Evolutionary conservation across 1,140 invertebrate genomes (phyloP).

Genomic region (Galleria mellonella): DNA sequence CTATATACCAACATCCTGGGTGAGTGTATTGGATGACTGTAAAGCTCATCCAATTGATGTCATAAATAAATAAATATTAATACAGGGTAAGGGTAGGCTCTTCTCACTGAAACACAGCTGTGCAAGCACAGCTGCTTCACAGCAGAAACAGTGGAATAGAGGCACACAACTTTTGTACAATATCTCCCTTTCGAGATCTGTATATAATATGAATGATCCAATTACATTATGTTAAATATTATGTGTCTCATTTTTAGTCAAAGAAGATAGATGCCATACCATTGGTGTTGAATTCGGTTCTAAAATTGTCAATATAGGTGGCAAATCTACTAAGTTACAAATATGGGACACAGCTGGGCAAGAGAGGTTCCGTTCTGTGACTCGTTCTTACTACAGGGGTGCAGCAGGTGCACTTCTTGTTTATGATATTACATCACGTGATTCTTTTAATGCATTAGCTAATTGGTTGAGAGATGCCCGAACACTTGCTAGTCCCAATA

Average conservation of each 20-base stretch:
- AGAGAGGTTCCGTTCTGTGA: constrained; percentile 81
- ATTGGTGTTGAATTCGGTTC: constrained; percentile 92
- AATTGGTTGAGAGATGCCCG: constrained; percentile 91
- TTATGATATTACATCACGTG: constrained; percentile 87
- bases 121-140: too few relatives aligned
- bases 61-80: too few relatives aligned
- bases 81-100: too few relatives aligned
- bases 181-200: too few relatives aligned
- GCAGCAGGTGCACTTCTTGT: constrained; percentile 87
- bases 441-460: constrained; percentile 86
- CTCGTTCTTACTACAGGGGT: constrained; percentile 86
- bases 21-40: too few relatives aligned
- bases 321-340: constrained; percentile 88
- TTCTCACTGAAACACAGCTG: too few relatives aligned
- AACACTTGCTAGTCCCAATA: constrained; percentile 90
- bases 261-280: constrained; percentile 87
- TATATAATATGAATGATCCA: not conserved
- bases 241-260: constrained; percentile 71
- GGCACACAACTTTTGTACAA: too few relatives aligned
- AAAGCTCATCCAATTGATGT: too few relatives aligned
- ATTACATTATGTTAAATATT: not conserved
- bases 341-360: constrained; percentile 85
- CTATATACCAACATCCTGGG: too few relatives aligned
- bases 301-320: constrained; percentile 88
- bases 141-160: too few relatives aligned